These are phyloP conservation scores for Eutolmus rufibarbis DNA, from an alignment of 2,888 invertebrate species.

Conservation along the genomic window DNA sequence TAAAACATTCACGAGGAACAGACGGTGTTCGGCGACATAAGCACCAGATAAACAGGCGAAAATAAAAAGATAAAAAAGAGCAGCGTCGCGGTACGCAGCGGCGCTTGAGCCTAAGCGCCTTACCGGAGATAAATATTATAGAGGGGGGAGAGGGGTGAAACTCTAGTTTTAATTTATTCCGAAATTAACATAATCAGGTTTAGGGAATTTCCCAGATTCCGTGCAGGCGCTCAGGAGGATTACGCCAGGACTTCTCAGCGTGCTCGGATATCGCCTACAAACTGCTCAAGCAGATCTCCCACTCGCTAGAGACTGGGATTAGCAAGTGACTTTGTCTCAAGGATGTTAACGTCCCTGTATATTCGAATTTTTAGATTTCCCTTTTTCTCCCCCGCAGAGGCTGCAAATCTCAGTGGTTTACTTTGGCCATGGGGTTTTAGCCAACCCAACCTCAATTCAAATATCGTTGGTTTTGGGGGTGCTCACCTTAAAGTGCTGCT, in stretches of 20 bases:
- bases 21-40: constrained; percentile 19
- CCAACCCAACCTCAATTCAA: background rate
- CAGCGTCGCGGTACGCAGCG: background rate
- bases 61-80: background rate
- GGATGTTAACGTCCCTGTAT: background rate
- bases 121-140: constrained; percentile 5
- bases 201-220: constrained; percentile 3
- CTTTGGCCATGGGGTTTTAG: background rate
- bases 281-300: background rate
- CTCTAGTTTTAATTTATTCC: constrained; percentile 28
- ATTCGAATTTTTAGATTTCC: background rate
- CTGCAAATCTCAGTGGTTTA: background rate
- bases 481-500: background rate
- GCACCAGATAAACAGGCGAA: constrained; percentile 9
- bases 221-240: background rate
- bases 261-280: background rate
- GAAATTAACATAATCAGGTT: constrained; percentile 26
- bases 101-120: background rate
- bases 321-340: constrained; percentile 4
- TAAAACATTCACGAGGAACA: constrained; percentile 18
- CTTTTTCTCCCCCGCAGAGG: background rate
- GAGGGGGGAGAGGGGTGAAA: background rate
- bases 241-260: background rate
- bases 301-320: background rate
- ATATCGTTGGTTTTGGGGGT: background rate